A percentile compares a stretch with the other conserved stretches of the same genome.
Conservation (phyloP, 2,888 invertebrate genomes). For the Phoronis australis region DNA sequence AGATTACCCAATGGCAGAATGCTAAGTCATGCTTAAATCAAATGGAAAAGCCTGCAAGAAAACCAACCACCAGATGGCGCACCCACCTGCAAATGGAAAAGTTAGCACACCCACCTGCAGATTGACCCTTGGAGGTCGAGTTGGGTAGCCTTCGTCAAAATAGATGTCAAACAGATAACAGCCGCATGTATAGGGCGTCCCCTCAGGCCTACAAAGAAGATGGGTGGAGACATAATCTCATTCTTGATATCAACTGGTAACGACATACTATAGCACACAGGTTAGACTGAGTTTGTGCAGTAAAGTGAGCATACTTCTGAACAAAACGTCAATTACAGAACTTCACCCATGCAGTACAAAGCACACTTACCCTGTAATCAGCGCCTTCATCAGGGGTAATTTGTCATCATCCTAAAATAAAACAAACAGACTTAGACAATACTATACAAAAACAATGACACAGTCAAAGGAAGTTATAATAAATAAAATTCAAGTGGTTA, state of each 20-base stretch:
- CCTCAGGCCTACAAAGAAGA: slow-evolving; percentile 65
- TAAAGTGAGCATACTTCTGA: too few relatives aligned
- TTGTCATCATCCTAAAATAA: slow-evolving; percentile 22
- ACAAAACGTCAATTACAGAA: neutral
- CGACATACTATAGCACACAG: too few relatives aligned
- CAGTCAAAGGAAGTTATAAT: too few relatives aligned
- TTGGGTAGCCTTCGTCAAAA: slow-evolving; percentile 69
- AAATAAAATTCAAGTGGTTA: too few relatives aligned
- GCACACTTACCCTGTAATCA: slow-evolving; percentile 22
- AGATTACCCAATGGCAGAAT: too few relatives aligned
- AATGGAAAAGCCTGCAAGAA: neutral
- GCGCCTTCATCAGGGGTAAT: slow-evolving; percentile 18
- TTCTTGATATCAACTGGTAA: too few relatives aligned
- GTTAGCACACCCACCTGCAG: slow-evolving; percentile 68
- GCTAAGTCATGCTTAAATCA: neutral
- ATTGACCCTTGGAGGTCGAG: slow-evolving; percentile 81
- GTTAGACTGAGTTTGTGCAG: too few relatives aligned
- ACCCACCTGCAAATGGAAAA: neutral
- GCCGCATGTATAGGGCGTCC: slow-evolving; percentile 87
- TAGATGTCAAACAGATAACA: slow-evolving; percentile 85
- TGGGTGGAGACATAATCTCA: too few relatives aligned
- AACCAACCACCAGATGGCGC: neutral
- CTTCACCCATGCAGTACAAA: neutral
- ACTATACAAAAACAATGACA: neutral
- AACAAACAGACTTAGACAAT: neutral